Conservation (phyloP, 1,140 invertebrate species). For the Dolichoris vasculosae region DNA sequence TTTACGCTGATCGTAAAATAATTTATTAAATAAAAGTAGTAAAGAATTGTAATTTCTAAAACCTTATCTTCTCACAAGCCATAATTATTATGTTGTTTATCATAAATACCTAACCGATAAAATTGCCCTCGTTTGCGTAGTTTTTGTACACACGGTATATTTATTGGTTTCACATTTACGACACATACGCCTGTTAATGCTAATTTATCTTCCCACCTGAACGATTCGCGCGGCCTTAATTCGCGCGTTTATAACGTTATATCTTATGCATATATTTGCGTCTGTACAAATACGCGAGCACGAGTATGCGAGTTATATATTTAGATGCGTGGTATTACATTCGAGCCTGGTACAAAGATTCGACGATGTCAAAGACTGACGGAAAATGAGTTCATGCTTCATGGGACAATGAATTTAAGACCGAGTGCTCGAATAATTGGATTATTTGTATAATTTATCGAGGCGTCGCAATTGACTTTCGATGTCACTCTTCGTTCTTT, state of each 20-base stretch:
- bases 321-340: not conserved
- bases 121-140: too few relatives aligned
- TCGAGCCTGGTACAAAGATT: not conserved
- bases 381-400: not conserved
- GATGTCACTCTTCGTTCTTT: not conserved
- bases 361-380: not conserved
- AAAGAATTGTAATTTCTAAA: too few relatives aligned
- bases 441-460: constrained; percentile 37
- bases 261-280: not conserved
- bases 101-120: too few relatives aligned
- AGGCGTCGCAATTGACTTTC: not conserved
- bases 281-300: too few relatives aligned
- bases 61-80: too few relatives aligned
- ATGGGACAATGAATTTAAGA: not conserved
- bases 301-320: too few relatives aligned
- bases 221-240: constrained; percentile 27
- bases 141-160: not conserved
- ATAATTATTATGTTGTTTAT: too few relatives aligned
- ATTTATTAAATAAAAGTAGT: too few relatives aligned
- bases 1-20: too few relatives aligned
- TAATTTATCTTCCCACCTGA: constrained; percentile 37
- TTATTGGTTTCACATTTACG: not conserved
- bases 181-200: not conserved
- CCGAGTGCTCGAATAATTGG: constrained; percentile 45
- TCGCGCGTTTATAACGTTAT: constrained; percentile 3